phyloP scores from a whole-genome alignment of 2,113 vertebrate species.

The Peromyscus californicus region DNA sequence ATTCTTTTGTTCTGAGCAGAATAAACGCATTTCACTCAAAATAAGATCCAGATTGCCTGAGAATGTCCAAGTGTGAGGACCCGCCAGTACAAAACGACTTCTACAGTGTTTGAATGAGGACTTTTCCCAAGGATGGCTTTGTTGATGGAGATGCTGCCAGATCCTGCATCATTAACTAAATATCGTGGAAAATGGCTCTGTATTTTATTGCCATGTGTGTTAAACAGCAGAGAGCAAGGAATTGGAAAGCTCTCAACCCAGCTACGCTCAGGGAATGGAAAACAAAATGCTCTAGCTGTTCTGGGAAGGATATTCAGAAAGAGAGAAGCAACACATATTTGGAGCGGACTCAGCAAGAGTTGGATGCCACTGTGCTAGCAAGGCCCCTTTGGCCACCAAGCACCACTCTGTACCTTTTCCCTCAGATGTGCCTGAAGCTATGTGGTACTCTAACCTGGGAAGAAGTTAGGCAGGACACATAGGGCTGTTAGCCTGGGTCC shows the following conservation, averaged over 20 bases:
- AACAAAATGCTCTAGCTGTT: conserved; percentile 63
- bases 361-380: background rate
- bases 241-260: conserved; percentile 45
- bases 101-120: conserved; percentile 77
- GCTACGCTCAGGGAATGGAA: conserved; percentile 40
- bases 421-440: background rate
- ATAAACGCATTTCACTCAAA: conserved; percentile 73
- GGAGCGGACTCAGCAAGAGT: background rate
- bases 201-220: conserved; percentile 70
- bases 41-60: conserved; percentile 81
- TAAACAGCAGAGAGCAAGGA: conserved; percentile 64
- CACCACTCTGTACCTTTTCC: background rate
- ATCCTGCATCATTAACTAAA: conserved; percentile 52
- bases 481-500: background rate
- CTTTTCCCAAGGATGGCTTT: conserved; percentile 68
- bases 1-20: conserved; percentile 80
- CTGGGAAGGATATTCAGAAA: conserved; percentile 64
- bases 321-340: conserved; percentile 53
- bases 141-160: conserved; percentile 62
- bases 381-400: background rate
- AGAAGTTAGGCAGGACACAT: background rate
- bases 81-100: conserved; percentile 63
- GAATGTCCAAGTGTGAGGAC: conserved; percentile 60
- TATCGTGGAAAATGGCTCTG: conserved; percentile 52
- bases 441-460: background rate